Conservation (phyloP, 2,888 invertebrate genomes). For the Orthosia gracilis region DNA sequence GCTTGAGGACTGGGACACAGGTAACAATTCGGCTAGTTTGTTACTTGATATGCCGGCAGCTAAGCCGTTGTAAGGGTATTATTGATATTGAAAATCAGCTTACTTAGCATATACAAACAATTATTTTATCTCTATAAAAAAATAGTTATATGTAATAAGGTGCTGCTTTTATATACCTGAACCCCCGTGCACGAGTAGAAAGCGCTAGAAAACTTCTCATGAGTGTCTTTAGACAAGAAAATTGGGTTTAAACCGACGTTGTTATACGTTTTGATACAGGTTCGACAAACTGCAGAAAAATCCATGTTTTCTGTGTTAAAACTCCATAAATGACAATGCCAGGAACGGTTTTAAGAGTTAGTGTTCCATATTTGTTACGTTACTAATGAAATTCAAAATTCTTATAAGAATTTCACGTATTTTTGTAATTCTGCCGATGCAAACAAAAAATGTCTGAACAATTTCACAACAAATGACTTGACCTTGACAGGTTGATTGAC, state of each 20-base stretch:
- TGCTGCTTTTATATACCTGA: constrained; percentile 30
- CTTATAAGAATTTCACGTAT: neutral
- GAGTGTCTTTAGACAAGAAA: constrained; percentile 24
- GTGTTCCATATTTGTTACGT: neutral
- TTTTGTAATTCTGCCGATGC: neutral
- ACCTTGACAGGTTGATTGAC: neutral
- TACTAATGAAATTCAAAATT: neutral
- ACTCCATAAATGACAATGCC: neutral
- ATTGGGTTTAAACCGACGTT: constrained; percentile 39
- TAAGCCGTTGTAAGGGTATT: too few species aligned
- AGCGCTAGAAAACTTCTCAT: constrained; percentile 24
- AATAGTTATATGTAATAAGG: neutral
- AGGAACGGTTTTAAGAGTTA: neutral
- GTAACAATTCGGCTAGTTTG: too few species aligned
- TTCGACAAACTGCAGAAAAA: constrained; percentile 46
- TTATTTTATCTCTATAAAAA: neutral
- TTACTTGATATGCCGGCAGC: too few species aligned
- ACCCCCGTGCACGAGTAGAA: constrained; percentile 41
- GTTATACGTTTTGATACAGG: constrained; percentile 22
- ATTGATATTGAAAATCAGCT: too few species aligned
- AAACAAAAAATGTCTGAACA: neutral
- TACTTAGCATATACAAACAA: neutral
- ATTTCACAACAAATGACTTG: neutral
- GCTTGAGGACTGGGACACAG: too few species aligned
- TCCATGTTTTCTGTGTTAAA: constrained; percentile 49